Evolutionary conservation across 1,140 invertebrate species (phyloP), one percentile per base, ranked within the genome.

Genomic region (Pseudomyrmex dendroicus): DNA sequence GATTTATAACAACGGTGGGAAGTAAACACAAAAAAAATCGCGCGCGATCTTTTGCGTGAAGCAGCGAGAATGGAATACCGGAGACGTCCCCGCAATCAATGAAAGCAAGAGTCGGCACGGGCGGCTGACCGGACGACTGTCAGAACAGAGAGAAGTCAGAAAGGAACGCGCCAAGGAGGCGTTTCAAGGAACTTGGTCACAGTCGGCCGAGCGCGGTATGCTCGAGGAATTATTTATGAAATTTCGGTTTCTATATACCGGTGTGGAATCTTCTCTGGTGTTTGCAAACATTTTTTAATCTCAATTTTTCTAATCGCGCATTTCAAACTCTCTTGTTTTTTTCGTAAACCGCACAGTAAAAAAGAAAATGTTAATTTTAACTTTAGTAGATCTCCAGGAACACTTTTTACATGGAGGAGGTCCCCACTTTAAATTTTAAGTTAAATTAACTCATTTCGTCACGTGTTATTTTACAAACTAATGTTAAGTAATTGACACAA

Each of bases 211-310:
- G 68, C 67, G 22, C 67, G 66, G 56, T 54, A 56, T 64, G 76
- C 57, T 44, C 72, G 64, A 46, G n/a, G 85, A 89, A 88, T 90
- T 87, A 90, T 90, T 87, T 86, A 87, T 90, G 87, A 90, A 90
- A 91, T 91, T 91, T 91, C 86, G 86, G 85, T 91, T 91, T 91
- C 87, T 90, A 90, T 70, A 35, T 35, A 35, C 35, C 35, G 0
- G 35, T 59, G 73, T 83, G 87, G 86, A 91, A 91, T 91, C 85
- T 62, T 13, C 54, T 59, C 54, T 59, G 66, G 17, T 12, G 44
- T 35, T 20, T 15, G 13, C 50, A 8, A 5, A 4, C 35, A 35
- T 35, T 35, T 35, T 35, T 70, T 48, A 52, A 70, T 57, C 62
- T 22, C 35, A 78, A 13, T 8, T 7, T 61, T 50, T 12, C 50